Evolutionary conservation across 1,140 invertebrate genomes (phyloP), one percentile per base, ranked within the genome.

Genomic region (Uloborus diversus): DNA sequence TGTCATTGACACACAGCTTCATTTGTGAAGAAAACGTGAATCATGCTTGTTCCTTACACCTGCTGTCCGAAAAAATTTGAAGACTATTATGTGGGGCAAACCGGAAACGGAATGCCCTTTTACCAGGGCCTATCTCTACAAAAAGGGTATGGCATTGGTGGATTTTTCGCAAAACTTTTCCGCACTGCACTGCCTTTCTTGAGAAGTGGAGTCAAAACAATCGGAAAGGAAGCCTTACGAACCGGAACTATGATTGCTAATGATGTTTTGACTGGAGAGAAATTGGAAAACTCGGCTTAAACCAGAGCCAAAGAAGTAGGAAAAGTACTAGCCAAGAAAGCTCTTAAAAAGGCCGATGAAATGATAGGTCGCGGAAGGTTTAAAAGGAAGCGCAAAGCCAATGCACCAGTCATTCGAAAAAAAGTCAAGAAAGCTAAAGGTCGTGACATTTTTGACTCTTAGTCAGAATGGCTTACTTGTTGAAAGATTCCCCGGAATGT

Each of bases 331-430:
- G 37, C 17, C 37, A 49, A 30, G n/a, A 49, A 13, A 66, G n/a
- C 11, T 13, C 9, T 30, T 28, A 47, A 32, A 17, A 66, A 37
- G 37, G 59, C 59, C 1, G 59, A 62, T 27, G 59, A 62, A 9
- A 66, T 66, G 64, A 42, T 49, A 49, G 23, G 37, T 28, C 35
- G 25, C 2, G 20, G 64, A 49, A 66, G 20, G 64, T 66, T 30
- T 66, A 66, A 66, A 66, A 66, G 64, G 25, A 66, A 66, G 64
- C 17, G 9, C 17, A 66, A 27, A 51, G 17, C 37, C 37, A n/a
- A 13, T 7, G 32, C n/a, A 66, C 7, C 4, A 2, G 1, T 30
- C 47, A 66, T 49, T 66, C 14, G 9, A 13, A 25, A 14, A 4
- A 49, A 47, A 66, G 42, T 9, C 35, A 27, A n/a, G 42, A 47